Base-by-base conservation (phyloP, 2,797 vertebrate species). In the Alca torda region DNA sequence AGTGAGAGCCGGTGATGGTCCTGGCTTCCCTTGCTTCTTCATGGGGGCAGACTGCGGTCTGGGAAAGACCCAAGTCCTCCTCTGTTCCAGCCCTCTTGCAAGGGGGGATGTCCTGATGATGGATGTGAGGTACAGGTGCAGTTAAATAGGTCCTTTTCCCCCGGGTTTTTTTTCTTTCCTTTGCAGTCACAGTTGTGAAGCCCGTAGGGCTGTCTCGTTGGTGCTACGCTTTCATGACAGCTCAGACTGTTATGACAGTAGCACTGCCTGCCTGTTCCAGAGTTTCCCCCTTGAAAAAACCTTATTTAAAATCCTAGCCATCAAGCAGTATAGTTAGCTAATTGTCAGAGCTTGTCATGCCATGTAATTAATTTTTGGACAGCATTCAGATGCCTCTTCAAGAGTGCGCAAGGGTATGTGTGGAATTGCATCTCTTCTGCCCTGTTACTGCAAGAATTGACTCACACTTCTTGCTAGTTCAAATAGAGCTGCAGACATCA, bases 331-430 rank as follows among this genome's bases (percentile, higher is more conserved):
- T 85, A 19, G 33, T 85, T 89, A 83, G 90, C 81, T 95, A 89
- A 93, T 89, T 96, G 93, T 93, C 87, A 92, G 90, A 90, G 56
- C 68, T 93, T 61, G 75, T 94, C 92, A 72, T 31, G 59, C 81
- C 15, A 33, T 28, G 54, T 81, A 91, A 92, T 94, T 97, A 96
- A 77, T 72, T 87, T 89, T 82, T 89, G 92, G 95, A 83, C 67
- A 76, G 92, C 46, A 33, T 87, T 95, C 86, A 93, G 74, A 69
- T 95, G 86, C 43, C 23, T 92, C 54, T 84, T 95, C 39, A 82
- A 56, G 63, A 73, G 35, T 8, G 14, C 2, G 0, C 54, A 69
- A 96, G 67, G 20, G 26, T 73, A 9, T 16, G 43, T 78, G 30
- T 82, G 67, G 74, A 93, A 56, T n/a, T 63, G 74, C 77, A 16